Percentiles rank a stretch among this genome's conserved stretches.
These are phyloP conservation scores for Aplocera efformata DNA, from an alignment of 2,888 invertebrate genomes.

Conservation along the genomic window DNA sequence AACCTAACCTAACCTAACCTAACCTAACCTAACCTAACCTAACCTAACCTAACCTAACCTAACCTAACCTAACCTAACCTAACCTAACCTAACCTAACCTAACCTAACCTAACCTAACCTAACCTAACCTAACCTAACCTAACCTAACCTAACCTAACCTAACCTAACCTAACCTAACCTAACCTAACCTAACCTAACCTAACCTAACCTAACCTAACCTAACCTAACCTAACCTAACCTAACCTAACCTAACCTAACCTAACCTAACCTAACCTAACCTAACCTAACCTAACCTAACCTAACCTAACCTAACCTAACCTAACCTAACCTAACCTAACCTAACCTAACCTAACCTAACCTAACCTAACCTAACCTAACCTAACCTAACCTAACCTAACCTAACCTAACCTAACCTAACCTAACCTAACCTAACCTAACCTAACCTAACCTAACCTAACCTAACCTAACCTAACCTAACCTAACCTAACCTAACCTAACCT, in stretches of 20 bases:
- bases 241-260: conserved; percentile 22
- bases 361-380: conserved; percentile 24
- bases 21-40: conserved; percentile 22
- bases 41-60: conserved; percentile 4
- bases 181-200: conserved; percentile 32
- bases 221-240: conserved; percentile 26
- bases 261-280: conserved; percentile 21
- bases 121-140: conserved; percentile 4
- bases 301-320: conserved; percentile 24
- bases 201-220: conserved; percentile 29
- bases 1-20: conserved; percentile 34
- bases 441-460: conserved; percentile 30
- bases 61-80: conserved; percentile 4
- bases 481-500: conserved; percentile 30
- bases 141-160: conserved; percentile 24
- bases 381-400: conserved; percentile 22
- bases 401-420: conserved; percentile 20
- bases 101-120: conserved; percentile 4
- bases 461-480: conserved; percentile 29
- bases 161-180: conserved; percentile 32
- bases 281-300: conserved; percentile 20
- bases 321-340: conserved; percentile 23
- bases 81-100: conserved; percentile 4
- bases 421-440: conserved; percentile 18
- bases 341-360: conserved; percentile 24